These are phyloP conservation scores for Automeris io DNA, from an alignment of 2,888 invertebrate genomes.

Conservation along the genomic window DNA sequence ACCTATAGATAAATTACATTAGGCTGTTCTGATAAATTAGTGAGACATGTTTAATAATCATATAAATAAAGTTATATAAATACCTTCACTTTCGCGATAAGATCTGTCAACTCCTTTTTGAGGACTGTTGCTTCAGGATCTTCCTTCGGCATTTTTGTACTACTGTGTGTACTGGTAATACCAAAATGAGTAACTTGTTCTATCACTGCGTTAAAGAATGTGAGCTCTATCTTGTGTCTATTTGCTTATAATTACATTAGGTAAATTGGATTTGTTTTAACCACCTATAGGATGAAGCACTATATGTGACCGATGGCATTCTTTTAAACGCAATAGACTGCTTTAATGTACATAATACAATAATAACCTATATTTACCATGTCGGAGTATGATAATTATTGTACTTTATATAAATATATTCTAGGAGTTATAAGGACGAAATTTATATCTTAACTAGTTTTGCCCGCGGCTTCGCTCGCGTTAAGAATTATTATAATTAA, in stretches of 20 bases:
- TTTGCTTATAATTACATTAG: slow-evolving; percentile 48
- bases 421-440: too few species aligned
- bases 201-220: slow-evolving; percentile 18
- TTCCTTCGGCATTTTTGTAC: slow-evolving; percentile 82
- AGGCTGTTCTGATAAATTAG: too few species aligned
- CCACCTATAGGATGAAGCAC: slow-evolving; percentile 41
- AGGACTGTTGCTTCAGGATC: slow-evolving; percentile 88
- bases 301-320: slow-evolving; percentile 38
- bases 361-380: too few species aligned
- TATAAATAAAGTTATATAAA: background rate
- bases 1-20: too few species aligned
- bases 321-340: too few species aligned
- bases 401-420: too few species aligned
- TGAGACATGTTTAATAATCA: too few species aligned
- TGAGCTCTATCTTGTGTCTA: slow-evolving; percentile 23
- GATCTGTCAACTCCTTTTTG: slow-evolving; percentile 87
- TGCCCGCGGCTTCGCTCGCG: too few species aligned
- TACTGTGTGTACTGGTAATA: background rate
- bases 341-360: too few species aligned
- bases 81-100: slow-evolving; percentile 89
- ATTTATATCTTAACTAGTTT: too few species aligned
- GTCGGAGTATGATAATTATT: too few species aligned
- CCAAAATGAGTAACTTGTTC: slow-evolving; percentile 10
- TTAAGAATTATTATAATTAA: too few species aligned
- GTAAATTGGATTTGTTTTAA: slow-evolving; percentile 58